Conservation (phyloP, 2,113 vertebrate genomes). For the Corythornis madagascariensis region DNA sequence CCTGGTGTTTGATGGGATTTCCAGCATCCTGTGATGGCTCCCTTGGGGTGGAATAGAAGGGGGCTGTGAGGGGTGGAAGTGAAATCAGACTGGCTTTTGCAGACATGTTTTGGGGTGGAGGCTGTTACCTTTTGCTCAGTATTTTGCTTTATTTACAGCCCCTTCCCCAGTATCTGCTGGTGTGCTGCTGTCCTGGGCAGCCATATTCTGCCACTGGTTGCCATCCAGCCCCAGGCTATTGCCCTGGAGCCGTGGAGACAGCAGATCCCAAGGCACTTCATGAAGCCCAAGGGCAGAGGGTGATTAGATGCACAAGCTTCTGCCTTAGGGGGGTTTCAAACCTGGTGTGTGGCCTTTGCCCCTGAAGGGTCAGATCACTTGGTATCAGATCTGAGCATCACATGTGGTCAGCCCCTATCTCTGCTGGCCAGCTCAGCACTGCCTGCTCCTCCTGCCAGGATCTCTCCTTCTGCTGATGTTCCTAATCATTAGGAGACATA, state of each 20-base stretch:
- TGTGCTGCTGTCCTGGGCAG: not conserved
- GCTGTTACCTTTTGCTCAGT: not conserved
- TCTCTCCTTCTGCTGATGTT: not conserved
- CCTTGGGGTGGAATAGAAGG: not conserved
- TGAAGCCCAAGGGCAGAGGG: not conserved
- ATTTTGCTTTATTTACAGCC: not conserved
- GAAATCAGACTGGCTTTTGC: not conserved
- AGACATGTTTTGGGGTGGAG: not conserved
- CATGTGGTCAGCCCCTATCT: not conserved
- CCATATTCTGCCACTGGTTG: not conserved
- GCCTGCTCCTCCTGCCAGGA: not conserved
- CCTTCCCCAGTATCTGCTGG: not conserved
- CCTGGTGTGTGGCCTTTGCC: rapidly evolving
- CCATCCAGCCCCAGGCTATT: not conserved
- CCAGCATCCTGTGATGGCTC: not conserved
- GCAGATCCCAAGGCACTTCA: not conserved
- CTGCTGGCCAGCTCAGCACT: not conserved
- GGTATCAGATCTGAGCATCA: not conserved
- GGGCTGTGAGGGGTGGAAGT: not conserved
- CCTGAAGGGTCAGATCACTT: rapidly evolving
- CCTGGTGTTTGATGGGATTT: not conserved
- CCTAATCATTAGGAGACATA: not conserved
- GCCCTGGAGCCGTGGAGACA: not conserved
- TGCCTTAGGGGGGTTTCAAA: not conserved
- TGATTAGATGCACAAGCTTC: not conserved